phyloP scores from a whole-genome alignment of 2,113 vertebrate species.

The Podarcis cretensis region DNA sequence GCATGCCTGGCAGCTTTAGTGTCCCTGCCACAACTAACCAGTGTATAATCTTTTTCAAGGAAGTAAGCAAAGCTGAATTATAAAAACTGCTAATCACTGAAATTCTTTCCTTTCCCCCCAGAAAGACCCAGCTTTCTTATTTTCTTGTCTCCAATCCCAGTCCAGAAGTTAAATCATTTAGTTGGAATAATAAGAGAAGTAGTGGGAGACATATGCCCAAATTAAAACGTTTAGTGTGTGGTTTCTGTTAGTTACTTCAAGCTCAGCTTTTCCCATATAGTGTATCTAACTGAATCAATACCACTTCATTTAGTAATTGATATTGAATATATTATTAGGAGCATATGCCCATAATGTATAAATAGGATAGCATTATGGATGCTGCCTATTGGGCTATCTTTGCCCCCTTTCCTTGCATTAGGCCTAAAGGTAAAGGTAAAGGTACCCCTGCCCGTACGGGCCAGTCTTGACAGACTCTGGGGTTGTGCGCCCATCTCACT shows the following conservation, averaged over 20 bases:
- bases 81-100: background rate
- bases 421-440: no score
- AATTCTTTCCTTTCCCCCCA: background rate
- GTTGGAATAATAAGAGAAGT: background rate
- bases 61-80: background rate
- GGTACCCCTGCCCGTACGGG: no score
- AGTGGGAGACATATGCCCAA: background rate
- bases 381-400: background rate
- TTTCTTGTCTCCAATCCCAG: background rate
- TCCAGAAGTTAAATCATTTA: background rate
- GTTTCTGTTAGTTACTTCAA: background rate
- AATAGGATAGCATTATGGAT: background rate
- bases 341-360: background rate
- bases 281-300: background rate
- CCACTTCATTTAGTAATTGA: background rate
- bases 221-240: background rate
- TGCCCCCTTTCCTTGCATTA: background rate
- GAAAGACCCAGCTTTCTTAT: background rate
- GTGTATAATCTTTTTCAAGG: background rate
- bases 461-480: no score
- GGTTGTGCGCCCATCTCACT: no score
- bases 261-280: background rate
- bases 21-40: background rate
- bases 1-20: background rate
- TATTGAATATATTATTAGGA: background rate